Conservation (phyloP, 2,113 vertebrate species). For the Polyodon spathula region DNA sequence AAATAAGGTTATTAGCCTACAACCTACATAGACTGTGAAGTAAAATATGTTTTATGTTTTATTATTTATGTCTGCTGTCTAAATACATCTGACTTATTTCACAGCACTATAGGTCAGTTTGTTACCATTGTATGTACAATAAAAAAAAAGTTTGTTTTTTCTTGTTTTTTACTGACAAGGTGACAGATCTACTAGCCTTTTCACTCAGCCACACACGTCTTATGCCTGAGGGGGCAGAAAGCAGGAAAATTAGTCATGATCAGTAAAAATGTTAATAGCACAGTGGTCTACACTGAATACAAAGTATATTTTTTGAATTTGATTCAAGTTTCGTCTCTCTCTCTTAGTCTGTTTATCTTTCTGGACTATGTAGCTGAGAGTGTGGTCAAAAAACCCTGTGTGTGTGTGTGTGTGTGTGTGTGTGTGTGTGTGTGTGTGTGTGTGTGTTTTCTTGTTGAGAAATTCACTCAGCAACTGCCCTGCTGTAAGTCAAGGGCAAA, state of each 20-base stretch:
- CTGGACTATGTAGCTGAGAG: background rate
- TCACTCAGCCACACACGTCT: background rate
- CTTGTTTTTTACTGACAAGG: conserved; percentile 7
- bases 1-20: background rate
- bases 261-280: conserved; percentile 2
- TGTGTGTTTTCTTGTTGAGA: conserved; percentile 20
- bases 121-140: background rate
- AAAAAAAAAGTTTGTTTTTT: conserved; percentile 11
- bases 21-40: conserved; percentile 29
- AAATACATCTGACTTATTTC: conserved; percentile 15
- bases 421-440: conserved; percentile 1
- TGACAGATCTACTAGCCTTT: conserved; percentile 6
- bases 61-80: conserved; percentile 13
- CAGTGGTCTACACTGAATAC: background rate
- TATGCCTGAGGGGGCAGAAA: background rate
- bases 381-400: background rate
- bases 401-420: conserved; percentile 5
- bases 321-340: background rate
- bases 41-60: conserved; percentile 36
- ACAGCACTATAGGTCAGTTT: background rate
- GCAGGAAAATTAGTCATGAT: background rate
- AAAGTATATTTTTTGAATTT: background rate
- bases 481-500: conserved; percentile 11
- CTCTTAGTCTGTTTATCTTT: background rate
- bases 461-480: conserved; percentile 16